phyloP scores from a whole-genome alignment of 2,888 invertebrate species.

The Ommatoiulus sabulosus region DNA sequence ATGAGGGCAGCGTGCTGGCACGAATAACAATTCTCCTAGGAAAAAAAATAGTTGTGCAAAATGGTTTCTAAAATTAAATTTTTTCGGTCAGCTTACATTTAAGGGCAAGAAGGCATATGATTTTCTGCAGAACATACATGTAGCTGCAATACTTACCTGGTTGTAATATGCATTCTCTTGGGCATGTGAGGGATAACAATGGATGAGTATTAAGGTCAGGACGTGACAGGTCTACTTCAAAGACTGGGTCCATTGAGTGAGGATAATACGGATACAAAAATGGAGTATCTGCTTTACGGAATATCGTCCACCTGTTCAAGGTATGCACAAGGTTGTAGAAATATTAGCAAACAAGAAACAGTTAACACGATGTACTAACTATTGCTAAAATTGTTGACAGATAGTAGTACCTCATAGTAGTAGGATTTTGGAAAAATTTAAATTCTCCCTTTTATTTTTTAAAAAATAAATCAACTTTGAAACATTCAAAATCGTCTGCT shows the following conservation, averaged over 20 bases:
- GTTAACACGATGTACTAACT: no score
- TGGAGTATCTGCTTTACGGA: constrained; percentile 62
- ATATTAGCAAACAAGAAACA: not conserved
- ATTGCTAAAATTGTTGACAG: no score
- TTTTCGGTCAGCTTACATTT: not conserved
- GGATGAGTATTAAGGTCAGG: constrained; percentile 63
- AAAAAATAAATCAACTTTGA: no score
- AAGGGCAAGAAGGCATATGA: constrained; percentile 9
- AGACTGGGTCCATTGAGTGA: constrained; percentile 64
- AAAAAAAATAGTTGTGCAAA: not conserved
- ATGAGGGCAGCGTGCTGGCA: constrained; percentile 66
- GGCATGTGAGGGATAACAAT: constrained; percentile 63
- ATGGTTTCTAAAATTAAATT: no score
- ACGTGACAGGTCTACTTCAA: constrained; percentile 63
- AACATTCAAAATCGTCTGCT: no score
- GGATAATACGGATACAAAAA: constrained; percentile 64
- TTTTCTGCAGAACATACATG: not conserved
- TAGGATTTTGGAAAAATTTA: no score
- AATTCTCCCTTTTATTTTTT: no score
- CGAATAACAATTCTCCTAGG: constrained; percentile 65
- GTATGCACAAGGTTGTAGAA: not conserved
- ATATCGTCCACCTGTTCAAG: constrained; percentile 65
- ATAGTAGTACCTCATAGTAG: no score
- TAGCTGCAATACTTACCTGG: constrained; percentile 61
- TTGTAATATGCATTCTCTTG: constrained; percentile 64